Evolutionary conservation across 2,888 invertebrate genomes (phyloP), one percentile per base, ranked within the genome.

Genomic region (Blastobasis lacticolella): DNA sequence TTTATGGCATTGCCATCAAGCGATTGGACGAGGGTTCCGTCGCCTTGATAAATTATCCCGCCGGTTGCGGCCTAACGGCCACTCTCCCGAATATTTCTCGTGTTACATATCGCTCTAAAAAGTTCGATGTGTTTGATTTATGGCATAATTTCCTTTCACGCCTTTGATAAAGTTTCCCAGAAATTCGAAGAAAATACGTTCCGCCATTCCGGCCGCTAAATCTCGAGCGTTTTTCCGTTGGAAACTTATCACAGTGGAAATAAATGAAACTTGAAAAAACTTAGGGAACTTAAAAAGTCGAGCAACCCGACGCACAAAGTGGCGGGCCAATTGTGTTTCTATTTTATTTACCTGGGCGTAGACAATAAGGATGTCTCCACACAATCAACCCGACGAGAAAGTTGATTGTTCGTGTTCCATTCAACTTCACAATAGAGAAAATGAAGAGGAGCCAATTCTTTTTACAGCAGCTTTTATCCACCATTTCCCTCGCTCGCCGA

Each of bases 1-100:
- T 88, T 87, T 86, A 87, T 87, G 81, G 83, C 81, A 81, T 77
- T 79, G 81, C 84, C 78, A 84, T 86, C 84, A 84, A 82, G 77
- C 84, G 81, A 84, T 86, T 81, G 86, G 84, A 83, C 81, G 78
- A 85, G 86, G 82, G 82, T 81, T 75, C 73, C 69, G 77, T 73
- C 78, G 73, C 76, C 69, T 81, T 86, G 87, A 87, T 85, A 87
- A 86, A 87, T 86, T 78, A 83, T 79, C 78, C 73, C 69, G 71
- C 74, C 78, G 72, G 73, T 78, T 78, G 81, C 70, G 81, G 80
- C 73, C 71, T 75, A 74, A 71, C 75, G 70, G 74, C 73, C 71
- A 78, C 75, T 78, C 75, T 71, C 72, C 72, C 73, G 73, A 79
- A 82, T 78, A 81, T 81, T 81, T 76, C 75, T 75, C 73, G 63